Base-by-base conservation (phyloP, 2,797 vertebrate genomes). In the Rhodeus uyekii region DNA sequence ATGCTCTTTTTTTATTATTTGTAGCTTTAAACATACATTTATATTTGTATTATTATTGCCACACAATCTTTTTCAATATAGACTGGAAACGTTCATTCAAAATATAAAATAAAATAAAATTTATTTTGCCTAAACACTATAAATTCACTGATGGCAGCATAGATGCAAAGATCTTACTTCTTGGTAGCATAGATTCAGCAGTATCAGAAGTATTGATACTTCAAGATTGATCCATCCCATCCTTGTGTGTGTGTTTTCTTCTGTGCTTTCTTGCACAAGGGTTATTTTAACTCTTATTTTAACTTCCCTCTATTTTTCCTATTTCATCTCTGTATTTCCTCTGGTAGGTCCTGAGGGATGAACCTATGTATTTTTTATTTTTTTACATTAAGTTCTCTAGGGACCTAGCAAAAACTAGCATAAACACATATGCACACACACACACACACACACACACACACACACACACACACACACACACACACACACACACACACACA, bases 371-470 rank as follows among this genome's bases (percentile, higher is more conserved):
- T n/a, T 48, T 84, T 73, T 44, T 3, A 64, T 22, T 71, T 53
- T 67, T 18, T 80, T 85, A 44, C 86, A 83, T 86, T 77, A 79
- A 84, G 84, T 83, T 71, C 83, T 86, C 80, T 71, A 34, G 65
- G 78, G 82, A 84, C 53, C 24, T 29, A 48, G 39, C 6, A 50
- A 68, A 72, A 22, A 53, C 42, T 14, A 9, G 5, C 44, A 46
- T 13, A 44, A 10, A 39, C 34, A n/a, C 34, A 38, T 5, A 18
- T 9, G 8, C 60, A 27, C 48, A 39, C 63, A 73, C 50, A 34
- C 81, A 78, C 58, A 14, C 48, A 38, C 39, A 34, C 58, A 34
- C 55, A 46, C 36, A 67, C 61, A 63, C 29, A 65, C 38, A 10
- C n/a, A 64, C 38, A 50, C 60, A 29, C 32, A 44, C n/a, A 36